A percentile compares a stretch with the other conserved stretches of the same genome.
Conservation (phyloP, 2,888 invertebrate genomes). For the Dilophus febrilis region DNA sequence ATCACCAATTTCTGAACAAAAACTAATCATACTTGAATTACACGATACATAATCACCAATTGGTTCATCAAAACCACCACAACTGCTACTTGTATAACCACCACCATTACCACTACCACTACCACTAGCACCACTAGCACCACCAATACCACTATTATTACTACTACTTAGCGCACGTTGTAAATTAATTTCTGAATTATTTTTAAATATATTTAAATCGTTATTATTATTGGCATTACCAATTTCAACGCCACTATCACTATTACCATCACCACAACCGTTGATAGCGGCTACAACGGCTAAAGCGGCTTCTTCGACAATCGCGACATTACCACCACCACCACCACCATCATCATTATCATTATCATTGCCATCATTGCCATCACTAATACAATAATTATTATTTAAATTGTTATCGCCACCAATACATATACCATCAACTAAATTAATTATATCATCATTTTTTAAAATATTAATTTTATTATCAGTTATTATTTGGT, state of each 20-base stretch:
- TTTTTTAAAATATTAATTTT: no score
- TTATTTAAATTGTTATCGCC: constrained; percentile 2
- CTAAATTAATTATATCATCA: no score
- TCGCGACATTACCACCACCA: constrained; percentile 4
- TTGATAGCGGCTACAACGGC: not conserved
- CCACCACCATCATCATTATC: constrained; percentile 5
- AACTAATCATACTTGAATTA: constrained; percentile 61
- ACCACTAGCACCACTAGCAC: constrained; percentile 40
- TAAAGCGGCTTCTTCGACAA: not conserved
- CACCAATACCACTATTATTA: constrained; percentile 47
- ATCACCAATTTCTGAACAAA: constrained; percentile 50
- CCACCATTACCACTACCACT: constrained; percentile 41
- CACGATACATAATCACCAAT: constrained; percentile 45
- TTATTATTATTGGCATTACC: constrained; percentile 26
- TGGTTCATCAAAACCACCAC: constrained; percentile 35
- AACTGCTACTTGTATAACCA: constrained; percentile 51
- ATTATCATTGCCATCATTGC: constrained; percentile 14
- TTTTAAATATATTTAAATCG: constrained; percentile 10
- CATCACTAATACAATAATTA: not conserved
- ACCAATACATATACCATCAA: constrained; percentile 3
- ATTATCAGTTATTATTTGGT: no score
- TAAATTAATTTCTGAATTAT: constrained; percentile 13
- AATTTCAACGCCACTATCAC: constrained; percentile 68
- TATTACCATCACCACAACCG: constrained; percentile 43
- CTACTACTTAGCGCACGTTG: constrained; percentile 39